Conservation (phyloP, 2,797 vertebrate genomes). For the Enteromius unitaeniatus region DNA sequence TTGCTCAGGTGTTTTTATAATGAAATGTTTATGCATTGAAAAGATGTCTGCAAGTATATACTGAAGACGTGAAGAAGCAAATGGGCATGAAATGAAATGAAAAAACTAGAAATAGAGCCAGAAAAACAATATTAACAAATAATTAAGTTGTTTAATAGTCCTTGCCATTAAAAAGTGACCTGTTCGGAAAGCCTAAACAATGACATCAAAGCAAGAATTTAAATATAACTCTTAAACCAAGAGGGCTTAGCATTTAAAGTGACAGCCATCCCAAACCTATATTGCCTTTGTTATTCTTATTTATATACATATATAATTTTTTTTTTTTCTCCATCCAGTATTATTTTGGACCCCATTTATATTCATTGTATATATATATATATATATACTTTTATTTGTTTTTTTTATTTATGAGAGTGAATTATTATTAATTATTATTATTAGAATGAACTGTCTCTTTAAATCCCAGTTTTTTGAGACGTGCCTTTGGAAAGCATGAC, state of each 20-base stretch:
- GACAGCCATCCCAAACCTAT: neutral
- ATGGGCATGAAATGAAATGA: neutral
- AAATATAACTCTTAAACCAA: conserved; percentile 12
- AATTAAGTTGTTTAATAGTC: neutral
- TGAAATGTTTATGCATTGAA: neutral
- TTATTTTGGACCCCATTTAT: neutral
- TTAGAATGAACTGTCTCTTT: neutral
- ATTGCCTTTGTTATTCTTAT: neutral
- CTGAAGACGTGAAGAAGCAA: neutral
- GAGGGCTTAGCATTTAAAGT: neutral
- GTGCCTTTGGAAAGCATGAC: conserved; percentile 27
- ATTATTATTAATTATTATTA: too few relatives aligned
- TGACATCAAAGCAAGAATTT: conserved; percentile 39
- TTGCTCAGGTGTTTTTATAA: neutral
- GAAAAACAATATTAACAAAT: neutral
- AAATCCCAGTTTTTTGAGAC: neutral
- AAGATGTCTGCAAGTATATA: neutral
- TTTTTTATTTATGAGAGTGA: too few relatives aligned
- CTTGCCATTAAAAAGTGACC: neutral
- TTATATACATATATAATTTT: neutral
- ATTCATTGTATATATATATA: neutral
- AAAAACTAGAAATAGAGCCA: neutral
- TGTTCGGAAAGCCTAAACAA: neutral
- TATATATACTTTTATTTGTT: too few relatives aligned
- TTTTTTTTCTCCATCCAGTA: neutral